phyloP scores from a whole-genome alignment of 2,113 vertebrate species.

The Athene noctua region DNA sequence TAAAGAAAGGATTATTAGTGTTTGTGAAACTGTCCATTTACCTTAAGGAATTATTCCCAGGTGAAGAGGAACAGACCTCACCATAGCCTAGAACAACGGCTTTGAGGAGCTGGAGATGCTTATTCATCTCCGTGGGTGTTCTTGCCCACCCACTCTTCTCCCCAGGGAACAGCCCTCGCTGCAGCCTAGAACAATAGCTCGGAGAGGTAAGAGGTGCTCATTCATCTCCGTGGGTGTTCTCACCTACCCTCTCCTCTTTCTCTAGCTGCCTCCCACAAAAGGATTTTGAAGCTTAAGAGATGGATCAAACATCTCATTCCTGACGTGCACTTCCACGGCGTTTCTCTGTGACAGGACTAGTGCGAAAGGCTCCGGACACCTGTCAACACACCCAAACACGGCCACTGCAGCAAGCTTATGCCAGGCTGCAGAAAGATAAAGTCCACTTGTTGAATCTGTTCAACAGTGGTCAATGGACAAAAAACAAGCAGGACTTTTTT shows the following conservation, averaged over 20 bases:
- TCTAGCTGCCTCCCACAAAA: not conserved
- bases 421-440: not conserved
- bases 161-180: not conserved
- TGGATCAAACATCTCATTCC: not conserved
- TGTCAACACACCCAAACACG: not conserved
- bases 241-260: not conserved
- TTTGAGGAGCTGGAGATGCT: slow-evolving; percentile 11
- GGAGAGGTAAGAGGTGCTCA: not conserved
- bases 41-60: not conserved
- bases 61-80: not conserved
- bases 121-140: slow-evolving; percentile 53
- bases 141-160: not conserved
- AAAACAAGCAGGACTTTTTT: rapidly evolving
- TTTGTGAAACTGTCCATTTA: not conserved
- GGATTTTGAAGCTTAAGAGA: not conserved
- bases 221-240: slow-evolving; percentile 63
- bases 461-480: not conserved
- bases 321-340: not conserved
- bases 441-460: not conserved
- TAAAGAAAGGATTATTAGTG: not conserved
- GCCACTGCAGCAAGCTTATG: rapidly evolving
- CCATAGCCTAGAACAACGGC: not conserved
- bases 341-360: not conserved
- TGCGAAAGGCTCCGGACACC: not conserved
- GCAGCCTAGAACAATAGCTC: slow-evolving; percentile 2